Conservation (phyloP, 2,888 invertebrate species). For the Andrena bicolor region DNA sequence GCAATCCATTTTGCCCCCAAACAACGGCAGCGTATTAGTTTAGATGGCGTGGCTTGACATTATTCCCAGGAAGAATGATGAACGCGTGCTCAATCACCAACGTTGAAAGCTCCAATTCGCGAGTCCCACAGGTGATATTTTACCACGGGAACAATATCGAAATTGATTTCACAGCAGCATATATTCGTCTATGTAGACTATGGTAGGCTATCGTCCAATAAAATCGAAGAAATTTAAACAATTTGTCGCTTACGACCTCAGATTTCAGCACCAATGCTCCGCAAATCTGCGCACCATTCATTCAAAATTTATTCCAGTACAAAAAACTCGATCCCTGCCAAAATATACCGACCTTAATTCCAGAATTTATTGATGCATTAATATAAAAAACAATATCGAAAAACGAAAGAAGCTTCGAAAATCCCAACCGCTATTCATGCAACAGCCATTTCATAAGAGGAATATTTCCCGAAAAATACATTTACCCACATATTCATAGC, state of each 20-base stretch:
- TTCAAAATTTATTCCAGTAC: background rate
- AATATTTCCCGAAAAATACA: too few species aligned
- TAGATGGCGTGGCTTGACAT: conserved; percentile 44
- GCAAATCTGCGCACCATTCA: background rate
- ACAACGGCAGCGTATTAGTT: conserved; percentile 40
- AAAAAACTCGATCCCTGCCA: background rate
- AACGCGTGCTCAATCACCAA: conserved; percentile 59
- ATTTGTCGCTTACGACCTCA: background rate
- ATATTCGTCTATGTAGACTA: background rate
- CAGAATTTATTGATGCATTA: too few species aligned
- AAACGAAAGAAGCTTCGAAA: background rate
- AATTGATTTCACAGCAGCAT: conserved; percentile 4
- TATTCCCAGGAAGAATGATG: conserved; percentile 56
- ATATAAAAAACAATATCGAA: background rate
- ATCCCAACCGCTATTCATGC: too few species aligned
- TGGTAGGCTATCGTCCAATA: background rate
- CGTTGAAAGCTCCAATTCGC: conserved; percentile 48
- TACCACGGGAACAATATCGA: conserved; percentile 29
- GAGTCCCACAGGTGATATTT: conserved; percentile 38
- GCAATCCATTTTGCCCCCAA: conserved; percentile 54
- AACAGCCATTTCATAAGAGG: too few species aligned
- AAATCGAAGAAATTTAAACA: background rate
- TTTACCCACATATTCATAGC: too few species aligned
- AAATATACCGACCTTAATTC: background rate
- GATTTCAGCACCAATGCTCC: background rate